Conservation (phyloP, 1,140 invertebrate genomes). For the Cyphomyrmex costatus region DNA sequence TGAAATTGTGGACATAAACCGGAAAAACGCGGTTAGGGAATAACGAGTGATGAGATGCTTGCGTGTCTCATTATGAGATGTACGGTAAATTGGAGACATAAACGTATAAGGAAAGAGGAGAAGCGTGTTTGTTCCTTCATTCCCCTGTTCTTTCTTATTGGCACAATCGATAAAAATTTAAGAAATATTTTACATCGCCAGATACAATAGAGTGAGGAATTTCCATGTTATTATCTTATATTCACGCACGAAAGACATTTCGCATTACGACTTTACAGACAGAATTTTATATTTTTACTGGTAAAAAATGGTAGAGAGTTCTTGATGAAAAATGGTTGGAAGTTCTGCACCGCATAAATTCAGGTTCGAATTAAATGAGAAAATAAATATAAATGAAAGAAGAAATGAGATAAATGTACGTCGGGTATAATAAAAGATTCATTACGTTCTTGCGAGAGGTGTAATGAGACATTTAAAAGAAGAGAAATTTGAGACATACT, state of each 20-base stretch:
- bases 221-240: conserved; percentile 31
- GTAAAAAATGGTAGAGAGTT: conserved; percentile 19
- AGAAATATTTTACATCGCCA: conserved; percentile 4
- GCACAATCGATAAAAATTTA: conserved; percentile 32
- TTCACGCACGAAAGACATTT: not conserved
- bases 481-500: not conserved
- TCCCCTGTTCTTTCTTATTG: not conserved
- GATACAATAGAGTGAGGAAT: not conserved
- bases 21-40: not conserved
- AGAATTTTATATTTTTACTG: conserved; percentile 36
- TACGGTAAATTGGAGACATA: conserved; percentile 16
- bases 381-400: conserved; percentile 21
- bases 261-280: conserved; percentile 15
- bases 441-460: not conserved
- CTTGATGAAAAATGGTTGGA: conserved; percentile 8
- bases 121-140: not conserved
- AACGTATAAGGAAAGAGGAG: too few species aligned
- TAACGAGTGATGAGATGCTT: not conserved
- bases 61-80: conserved; percentile 27
- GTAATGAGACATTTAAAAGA: conserved; percentile 1
- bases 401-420: conserved; percentile 13
- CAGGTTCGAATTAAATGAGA: conserved; percentile 27
- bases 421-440: conserved; percentile 28
- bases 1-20: not conserved
- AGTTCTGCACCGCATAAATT: conserved; percentile 9